Percentiles rank a stretch among this genome's conserved stretches.
Conservation (phyloP, 2,113 vertebrate genomes). For the Xyliphius kryptos region DNA sequence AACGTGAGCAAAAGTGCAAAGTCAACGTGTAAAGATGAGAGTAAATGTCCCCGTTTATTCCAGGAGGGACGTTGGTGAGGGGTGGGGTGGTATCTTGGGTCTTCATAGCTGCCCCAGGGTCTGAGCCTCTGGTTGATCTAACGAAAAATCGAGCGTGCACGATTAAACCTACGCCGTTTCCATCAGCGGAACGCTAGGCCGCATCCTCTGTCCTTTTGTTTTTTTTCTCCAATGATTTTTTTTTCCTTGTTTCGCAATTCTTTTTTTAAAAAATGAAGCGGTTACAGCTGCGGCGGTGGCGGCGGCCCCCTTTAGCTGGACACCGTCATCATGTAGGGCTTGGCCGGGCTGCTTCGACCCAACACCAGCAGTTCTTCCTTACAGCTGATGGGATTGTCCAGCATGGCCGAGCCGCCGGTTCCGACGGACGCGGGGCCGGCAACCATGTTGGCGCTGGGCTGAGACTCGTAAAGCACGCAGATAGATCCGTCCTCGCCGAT, state of each 20-base stretch:
- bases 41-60: conserved; percentile 27
- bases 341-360: conserved; percentile 93
- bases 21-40: conserved; percentile 48
- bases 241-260: conserved; percentile 51
- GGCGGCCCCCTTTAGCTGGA: conserved; percentile 82
- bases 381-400: conserved; percentile 97
- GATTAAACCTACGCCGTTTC: conserved; percentile 74
- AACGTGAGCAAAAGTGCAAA: conserved; percentile 68
- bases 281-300: conserved; percentile 34
- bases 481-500: conserved; percentile 98
- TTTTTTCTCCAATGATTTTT: conserved; percentile 20
- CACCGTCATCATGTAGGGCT: conserved; percentile 99
- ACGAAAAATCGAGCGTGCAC: conserved; percentile 58
- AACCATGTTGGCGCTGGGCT: conserved; percentile 66
- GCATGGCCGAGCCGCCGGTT: conserved; percentile 59
- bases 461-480: conserved; percentile 96
- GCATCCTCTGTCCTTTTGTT: conserved; percentile 72
- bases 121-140: conserved; percentile 82
- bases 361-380: conserved; percentile 97
- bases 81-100: conserved; percentile 45
- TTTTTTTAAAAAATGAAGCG: conserved; percentile 64
- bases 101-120: conserved; percentile 67
- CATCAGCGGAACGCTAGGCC: conserved; percentile 84
- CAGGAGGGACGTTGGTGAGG: conserved; percentile 8
- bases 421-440: conserved; percentile 61